Percentiles rank a stretch among this genome's conserved stretches.
phyloP scores from a whole-genome alignment of 2,888 invertebrate genomes.

The Sepiola atlantica region DNA sequence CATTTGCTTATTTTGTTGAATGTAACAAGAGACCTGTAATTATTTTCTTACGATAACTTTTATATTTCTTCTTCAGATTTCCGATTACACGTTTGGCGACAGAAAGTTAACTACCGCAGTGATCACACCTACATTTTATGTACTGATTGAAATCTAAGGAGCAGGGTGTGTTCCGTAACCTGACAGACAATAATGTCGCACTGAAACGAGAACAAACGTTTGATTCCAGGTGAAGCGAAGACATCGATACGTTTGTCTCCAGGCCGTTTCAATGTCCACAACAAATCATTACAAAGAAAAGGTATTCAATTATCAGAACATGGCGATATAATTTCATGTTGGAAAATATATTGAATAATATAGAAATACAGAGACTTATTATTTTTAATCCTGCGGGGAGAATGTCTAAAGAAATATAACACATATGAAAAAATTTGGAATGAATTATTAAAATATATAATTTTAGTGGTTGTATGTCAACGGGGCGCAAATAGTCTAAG shows the following conservation, averaged over 20 bases:
- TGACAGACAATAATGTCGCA: not conserved
- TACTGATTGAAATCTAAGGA: not conserved
- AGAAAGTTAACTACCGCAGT: not conserved
- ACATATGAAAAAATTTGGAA: too few relatives aligned
- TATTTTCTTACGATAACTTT: not conserved
- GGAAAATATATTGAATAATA: too few relatives aligned
- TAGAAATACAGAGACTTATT: too few relatives aligned
- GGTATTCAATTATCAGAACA: too few relatives aligned
- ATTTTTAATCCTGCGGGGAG: too few relatives aligned
- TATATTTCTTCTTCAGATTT: not conserved
- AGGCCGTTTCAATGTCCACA: not conserved
- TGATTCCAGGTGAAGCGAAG: not conserved
- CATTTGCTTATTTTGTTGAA: not conserved
- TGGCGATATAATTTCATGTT: too few relatives aligned
- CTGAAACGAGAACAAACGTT: not conserved
- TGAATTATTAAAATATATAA: too few relatives aligned
- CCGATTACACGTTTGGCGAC: not conserved
- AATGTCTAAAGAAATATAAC: too few relatives aligned
- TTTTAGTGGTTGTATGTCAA: too few relatives aligned
- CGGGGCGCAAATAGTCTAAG: too few relatives aligned
- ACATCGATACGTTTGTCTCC: not conserved
- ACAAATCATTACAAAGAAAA: not conserved
- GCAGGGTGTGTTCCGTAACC: not conserved
- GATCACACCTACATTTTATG: not conserved
- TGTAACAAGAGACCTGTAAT: not conserved